Evolutionary conservation across 1,140 invertebrate genomes (phyloP).

Genomic region (Spodoptera litura): DNA sequence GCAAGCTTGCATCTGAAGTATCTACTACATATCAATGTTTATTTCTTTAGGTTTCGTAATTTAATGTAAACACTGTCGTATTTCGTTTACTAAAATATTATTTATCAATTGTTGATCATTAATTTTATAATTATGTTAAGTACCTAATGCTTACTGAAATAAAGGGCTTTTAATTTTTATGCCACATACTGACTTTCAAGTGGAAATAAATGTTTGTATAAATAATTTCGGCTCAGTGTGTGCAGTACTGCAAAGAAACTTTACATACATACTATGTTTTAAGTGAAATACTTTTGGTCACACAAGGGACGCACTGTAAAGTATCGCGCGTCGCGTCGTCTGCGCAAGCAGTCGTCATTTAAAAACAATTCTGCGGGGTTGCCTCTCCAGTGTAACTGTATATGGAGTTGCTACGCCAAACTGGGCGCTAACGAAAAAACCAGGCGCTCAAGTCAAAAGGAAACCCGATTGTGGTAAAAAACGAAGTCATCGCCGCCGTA

Average conservation of each 20-base stretch:
- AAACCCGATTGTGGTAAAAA: slow-evolving; percentile 79
- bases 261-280: no score
- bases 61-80: no score
- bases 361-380: slow-evolving; percentile 82
- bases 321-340: slow-evolving; percentile 57
- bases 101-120: no score
- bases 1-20: slow-evolving; percentile 44
- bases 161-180: no score
- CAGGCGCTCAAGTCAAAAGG: slow-evolving; percentile 68
- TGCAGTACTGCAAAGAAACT: no score
- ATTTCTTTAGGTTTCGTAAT: background rate
- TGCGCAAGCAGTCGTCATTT: slow-evolving; percentile 68
- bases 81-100: no score
- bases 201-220: no score
- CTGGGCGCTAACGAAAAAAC: slow-evolving; percentile 75
- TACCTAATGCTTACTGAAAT: no score
- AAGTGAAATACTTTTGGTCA: no score
- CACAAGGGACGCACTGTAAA: slow-evolving; percentile 58
- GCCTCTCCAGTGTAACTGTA: slow-evolving; percentile 81
- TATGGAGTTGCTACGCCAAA: slow-evolving; percentile 80
- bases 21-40: background rate
- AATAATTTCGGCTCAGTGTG: no score
- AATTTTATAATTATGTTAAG: no score
- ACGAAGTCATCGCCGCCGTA: slow-evolving; percentile 68
- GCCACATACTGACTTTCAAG: no score